Conservation (phyloP, 2,888 invertebrate genomes). For the Tricholauxania praeusta region DNA sequence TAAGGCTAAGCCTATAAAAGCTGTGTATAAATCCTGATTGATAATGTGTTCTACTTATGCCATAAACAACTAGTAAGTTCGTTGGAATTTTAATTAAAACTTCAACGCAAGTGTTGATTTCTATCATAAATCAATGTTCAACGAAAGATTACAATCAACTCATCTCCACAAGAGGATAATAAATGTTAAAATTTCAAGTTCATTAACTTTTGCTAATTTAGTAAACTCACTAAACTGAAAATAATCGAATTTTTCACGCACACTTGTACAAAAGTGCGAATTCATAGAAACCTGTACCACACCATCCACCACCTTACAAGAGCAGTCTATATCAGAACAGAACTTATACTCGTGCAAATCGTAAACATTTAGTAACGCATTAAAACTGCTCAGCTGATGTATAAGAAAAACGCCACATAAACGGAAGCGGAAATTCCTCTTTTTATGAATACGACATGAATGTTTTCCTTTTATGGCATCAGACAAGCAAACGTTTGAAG, state of each 20-base stretch:
- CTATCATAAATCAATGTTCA: too few species aligned
- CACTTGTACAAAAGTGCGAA: conserved; percentile 57
- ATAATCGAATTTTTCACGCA: conserved; percentile 63
- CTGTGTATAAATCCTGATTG: too few species aligned
- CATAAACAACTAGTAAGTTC: too few species aligned
- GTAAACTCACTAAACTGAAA: conserved; percentile 61
- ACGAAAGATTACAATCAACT: too few species aligned
- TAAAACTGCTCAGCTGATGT: neutral
- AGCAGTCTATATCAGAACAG: too few species aligned
- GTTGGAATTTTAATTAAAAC: too few species aligned
- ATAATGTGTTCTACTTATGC: too few species aligned
- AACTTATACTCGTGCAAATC: too few species aligned
- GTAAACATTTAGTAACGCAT: conserved; percentile 25
- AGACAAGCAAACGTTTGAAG: neutral
- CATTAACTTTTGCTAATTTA: conserved; percentile 62
- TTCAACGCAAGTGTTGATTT: too few species aligned
- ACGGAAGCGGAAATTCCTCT: conserved; percentile 31
- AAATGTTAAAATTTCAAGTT: conserved; percentile 59
- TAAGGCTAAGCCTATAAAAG: too few species aligned
- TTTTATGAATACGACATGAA: conserved; percentile 7
- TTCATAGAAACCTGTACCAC: conserved; percentile 8
- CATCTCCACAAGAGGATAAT: conserved; percentile 44
- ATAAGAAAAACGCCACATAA: neutral
- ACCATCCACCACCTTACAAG: too few species aligned
- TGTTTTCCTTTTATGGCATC: neutral